Evolutionary conservation across 2,113 vertebrate genomes (phyloP).

Genomic region (Protomyctophum bolini): DNA sequence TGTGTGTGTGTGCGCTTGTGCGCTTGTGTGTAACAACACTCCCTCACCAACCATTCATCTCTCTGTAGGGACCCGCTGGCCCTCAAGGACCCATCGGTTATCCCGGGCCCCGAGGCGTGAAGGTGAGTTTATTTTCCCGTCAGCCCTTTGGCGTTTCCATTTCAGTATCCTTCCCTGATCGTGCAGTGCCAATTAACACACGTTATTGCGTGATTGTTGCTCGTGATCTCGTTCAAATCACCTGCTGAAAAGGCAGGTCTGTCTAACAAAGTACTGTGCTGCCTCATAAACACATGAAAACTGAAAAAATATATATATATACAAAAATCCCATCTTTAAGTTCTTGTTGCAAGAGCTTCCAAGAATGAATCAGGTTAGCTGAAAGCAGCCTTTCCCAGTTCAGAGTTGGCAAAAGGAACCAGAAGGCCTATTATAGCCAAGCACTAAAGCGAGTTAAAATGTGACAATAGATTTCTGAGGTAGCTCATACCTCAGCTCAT

Average conservation of each 20-base stretch:
- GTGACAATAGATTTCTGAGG: background rate
- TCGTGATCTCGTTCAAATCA: background rate
- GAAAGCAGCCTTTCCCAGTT: too few relatives aligned
- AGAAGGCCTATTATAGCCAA: too few relatives aligned
- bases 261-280: too few relatives aligned
- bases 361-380: too few relatives aligned
- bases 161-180: background rate
- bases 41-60: slow-evolving; percentile 31
- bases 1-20: background rate
- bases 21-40: slow-evolving; percentile 19
- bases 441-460: too few relatives aligned
- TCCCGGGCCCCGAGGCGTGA: slow-evolving; percentile 92
- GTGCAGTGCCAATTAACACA: background rate
- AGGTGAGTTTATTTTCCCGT: slow-evolving; percentile 81
- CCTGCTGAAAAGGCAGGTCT: too few relatives aligned
- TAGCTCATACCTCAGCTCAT: background rate
- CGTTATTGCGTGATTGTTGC: slow-evolving; percentile 8
- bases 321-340: background rate
- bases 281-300: background rate
- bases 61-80: slow-evolving; percentile 88
- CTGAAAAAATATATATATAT: background rate
- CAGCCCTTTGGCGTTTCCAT: background rate
- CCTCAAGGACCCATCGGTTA: slow-evolving; percentile 96
- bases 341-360: too few relatives aligned
- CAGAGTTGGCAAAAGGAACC: too few relatives aligned